Base-by-base conservation (phyloP, 53 echinoderm and acorn worm genomes). In the Paracentrotus lividus region DNA sequence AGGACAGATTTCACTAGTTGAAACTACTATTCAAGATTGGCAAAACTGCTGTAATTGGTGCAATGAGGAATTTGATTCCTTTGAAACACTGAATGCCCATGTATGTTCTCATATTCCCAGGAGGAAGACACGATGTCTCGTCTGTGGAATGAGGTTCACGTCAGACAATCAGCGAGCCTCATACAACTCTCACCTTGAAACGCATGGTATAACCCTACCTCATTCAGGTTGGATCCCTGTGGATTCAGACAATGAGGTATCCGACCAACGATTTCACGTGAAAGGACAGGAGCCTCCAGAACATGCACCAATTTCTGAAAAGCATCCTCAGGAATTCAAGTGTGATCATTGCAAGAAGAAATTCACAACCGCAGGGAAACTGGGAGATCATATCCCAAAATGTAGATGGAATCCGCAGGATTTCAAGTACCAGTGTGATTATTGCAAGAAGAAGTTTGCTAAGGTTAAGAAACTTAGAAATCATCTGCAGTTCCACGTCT, bases 21-120 rank as follows among this genome's bases (percentile, higher is more conserved):
- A 3, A 8, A n/a, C 16, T 47, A 13, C 26, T 8, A 24, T n/a
- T 81, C 81, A 81, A 27, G 81, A n/a, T 47, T 43, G 21, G 47
- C 49, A 44, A 16, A 81, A 49, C 27, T 47, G 26, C 47, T 81
- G 81, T 47, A 44, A 44, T 47, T 81, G 81, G 81, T 81, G 81
- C 20, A 47, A 81, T 40, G 20, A 40, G 18, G 3, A 45, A 47
- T 45, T 81, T 81, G 81, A 81, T 5, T 40, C 81, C 2, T 9
- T 12, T 24, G 47, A n/a, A 26, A 24, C 10, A 24, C 81, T 81
- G 12, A 27, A 8, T n/a, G n/a, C 23, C 47, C 81, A 81, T 33
- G 12, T 20, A 27, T n/a, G n/a, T 27, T 47, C 26, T 26, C 81
- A 81, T 27, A 26, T 81, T 27, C 20, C 18, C 27, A 16, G 42